Conservation (phyloP, 2,797 vertebrate species). For the Pantherophis alleghaniensis region DNA sequence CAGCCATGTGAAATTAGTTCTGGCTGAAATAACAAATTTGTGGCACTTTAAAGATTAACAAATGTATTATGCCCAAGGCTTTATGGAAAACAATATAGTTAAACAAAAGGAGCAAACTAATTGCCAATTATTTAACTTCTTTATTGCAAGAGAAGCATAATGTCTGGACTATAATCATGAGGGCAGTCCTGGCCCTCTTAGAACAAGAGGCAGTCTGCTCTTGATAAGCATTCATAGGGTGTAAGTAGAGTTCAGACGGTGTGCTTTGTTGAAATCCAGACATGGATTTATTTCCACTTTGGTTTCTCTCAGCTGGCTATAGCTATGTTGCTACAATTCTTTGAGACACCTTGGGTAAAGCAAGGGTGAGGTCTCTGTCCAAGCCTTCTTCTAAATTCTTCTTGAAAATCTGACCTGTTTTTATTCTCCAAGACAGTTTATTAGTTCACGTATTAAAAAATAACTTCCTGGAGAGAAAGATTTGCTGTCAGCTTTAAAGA, state of each 20-base stretch:
- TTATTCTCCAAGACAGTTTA: not conserved
- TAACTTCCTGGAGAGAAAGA: not conserved
- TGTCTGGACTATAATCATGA: not conserved
- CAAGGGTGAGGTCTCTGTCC: not conserved
- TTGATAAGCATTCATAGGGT: not conserved
- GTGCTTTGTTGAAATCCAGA: not conserved
- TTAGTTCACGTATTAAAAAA: not conserved
- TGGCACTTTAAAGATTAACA: not conserved
- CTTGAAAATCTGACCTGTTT: not conserved
- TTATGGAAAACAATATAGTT: not conserved
- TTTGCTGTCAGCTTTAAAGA: not conserved
- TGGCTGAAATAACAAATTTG: not conserved
- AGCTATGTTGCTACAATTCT: not conserved
- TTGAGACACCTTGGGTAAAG: not conserved
- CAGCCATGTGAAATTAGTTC: not conserved
- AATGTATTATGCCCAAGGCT: not conserved
- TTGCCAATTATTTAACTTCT: not conserved
- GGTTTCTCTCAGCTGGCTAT: not conserved
- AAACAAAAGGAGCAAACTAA: not conserved
- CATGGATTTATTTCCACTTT: not conserved
- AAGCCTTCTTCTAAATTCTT: not conserved
- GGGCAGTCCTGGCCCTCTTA: not conserved
- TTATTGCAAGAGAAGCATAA: not conserved
- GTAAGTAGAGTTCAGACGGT: not conserved
- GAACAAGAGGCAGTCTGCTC: not conserved